These are phyloP conservation scores for Eupsittula cactorum DNA, from an alignment of 2,113 vertebrate genomes.

Conservation along the genomic window DNA sequence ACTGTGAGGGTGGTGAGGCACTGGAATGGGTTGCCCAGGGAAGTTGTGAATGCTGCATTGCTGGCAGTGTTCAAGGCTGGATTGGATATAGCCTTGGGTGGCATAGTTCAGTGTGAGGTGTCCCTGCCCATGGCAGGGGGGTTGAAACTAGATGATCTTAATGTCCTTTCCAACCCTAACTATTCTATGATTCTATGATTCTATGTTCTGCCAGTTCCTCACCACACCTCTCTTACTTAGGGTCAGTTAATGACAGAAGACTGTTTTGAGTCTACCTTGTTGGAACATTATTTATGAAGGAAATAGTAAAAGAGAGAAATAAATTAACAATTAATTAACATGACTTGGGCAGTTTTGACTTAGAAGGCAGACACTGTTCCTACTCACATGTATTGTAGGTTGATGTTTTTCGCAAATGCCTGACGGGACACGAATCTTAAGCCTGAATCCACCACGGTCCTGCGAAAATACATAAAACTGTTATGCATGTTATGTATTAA, in stretches of 20 bases:
- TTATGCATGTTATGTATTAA: background rate
- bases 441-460: conserved; percentile 93
- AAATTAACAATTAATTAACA: background rate
- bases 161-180: too few species aligned
- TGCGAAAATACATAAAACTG: conserved; percentile 59
- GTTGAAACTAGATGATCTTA: too few species aligned
- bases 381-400: conserved; percentile 95
- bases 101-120: too few species aligned
- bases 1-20: too few species aligned
- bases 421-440: conserved; percentile 89
- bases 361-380: background rate
- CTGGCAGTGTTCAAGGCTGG: too few species aligned
- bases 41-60: too few species aligned
- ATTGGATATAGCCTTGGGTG: too few species aligned
- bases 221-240: background rate
- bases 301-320: conserved; percentile 6
- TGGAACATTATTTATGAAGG: background rate
- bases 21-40: too few species aligned
- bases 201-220: background rate
- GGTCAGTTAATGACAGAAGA: background rate
- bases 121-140: too few species aligned
- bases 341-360: background rate
- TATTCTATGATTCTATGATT: too few species aligned
- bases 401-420: conserved; percentile 90
- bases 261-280: background rate